These are phyloP conservation scores for Anomalospiza imberbis DNA, from an alignment of 2,797 vertebrate genomes.

Conservation along the genomic window DNA sequence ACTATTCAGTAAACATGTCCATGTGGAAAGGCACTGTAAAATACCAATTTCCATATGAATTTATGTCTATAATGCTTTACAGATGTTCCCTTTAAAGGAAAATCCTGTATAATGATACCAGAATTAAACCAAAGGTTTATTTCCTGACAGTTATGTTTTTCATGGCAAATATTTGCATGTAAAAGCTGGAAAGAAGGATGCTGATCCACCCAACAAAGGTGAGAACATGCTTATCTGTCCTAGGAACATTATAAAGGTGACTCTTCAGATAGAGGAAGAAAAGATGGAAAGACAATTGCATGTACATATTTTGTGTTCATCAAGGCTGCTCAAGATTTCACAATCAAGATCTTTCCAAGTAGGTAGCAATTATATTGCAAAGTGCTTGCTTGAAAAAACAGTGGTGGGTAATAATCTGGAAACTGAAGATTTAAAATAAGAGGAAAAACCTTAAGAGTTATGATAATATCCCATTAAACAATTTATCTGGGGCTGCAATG, in stretches of 20 bases:
- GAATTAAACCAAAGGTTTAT: not conserved
- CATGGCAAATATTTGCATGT: not conserved
- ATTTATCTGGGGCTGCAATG: not conserved
- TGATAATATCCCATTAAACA: not conserved
- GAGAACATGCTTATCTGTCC: rapidly evolving
- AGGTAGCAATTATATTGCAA: not conserved
- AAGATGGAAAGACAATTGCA: not conserved
- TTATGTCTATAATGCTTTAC: not conserved
- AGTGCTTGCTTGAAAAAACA: not conserved
- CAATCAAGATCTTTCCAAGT: not conserved
- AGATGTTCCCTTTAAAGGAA: not conserved
- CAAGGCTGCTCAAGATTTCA: not conserved
- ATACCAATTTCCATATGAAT: not conserved
- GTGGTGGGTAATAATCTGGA: not conserved
- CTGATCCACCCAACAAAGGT: not conserved
- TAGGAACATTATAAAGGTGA: not conserved
- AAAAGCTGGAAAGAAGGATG: not conserved
- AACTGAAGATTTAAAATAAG: not conserved
- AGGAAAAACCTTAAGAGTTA: not conserved
- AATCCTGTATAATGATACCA: not conserved
- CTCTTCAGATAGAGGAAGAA: not conserved
- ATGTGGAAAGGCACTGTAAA: not conserved
- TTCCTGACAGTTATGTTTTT: not conserved
- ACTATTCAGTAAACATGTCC: not conserved
- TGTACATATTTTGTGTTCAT: rapidly evolving